Evolutionary conservation across 2,113 vertebrate genomes (phyloP), one percentile per base, ranked within the genome.

Genomic region (Eulemur macaco): DNA sequence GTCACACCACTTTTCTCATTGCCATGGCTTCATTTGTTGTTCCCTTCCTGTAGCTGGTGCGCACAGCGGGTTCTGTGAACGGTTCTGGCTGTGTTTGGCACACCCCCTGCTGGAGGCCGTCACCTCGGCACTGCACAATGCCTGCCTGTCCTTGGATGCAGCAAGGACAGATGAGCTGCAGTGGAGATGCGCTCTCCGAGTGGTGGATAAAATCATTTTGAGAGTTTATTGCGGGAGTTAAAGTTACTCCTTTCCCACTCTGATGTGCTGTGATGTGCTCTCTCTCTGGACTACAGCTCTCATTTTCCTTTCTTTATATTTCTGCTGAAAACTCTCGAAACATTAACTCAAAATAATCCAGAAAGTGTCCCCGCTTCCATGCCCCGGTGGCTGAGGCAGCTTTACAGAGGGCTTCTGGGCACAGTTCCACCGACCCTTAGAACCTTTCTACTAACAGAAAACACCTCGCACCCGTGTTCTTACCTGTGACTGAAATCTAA

Each of bases 281-380:
- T 94, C 27, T 85, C 63, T 93, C 66, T 85, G 81, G 45, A 68
- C 39, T 17, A 10, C 0, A 5, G 47, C 82, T 96, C 39, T 87
- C 17, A 8, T 27, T 31, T 50, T 74, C 54, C 17, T 71, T n/a
- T 45, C 58, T 87, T 68, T 58, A 11, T 54, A 27, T 91, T 92
- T 96, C 64, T 96, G 50, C 69, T 95, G 86, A 86, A 58, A 94
- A 85, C 23, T 47, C 71, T 37, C 82, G 29, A 88, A 58, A 84
- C 23, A 25, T 73, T 56, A 83, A 39, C 31, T 88, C 11, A 17
- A 64, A 88, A 60, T n/a, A 74, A 87, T 68, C 66, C 13, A 82
- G 76, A 92, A 73, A 77, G 76, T 42, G 3, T 3, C 14, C 21
- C 20, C 6, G 29, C 17, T n/a, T 50, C 5, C 2, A 15, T 3